A percentile compares a stretch with the other conserved stretches of the same genome.
Conservation (phyloP, 2,888 invertebrate genomes). For the Eurois occulta region DNA sequence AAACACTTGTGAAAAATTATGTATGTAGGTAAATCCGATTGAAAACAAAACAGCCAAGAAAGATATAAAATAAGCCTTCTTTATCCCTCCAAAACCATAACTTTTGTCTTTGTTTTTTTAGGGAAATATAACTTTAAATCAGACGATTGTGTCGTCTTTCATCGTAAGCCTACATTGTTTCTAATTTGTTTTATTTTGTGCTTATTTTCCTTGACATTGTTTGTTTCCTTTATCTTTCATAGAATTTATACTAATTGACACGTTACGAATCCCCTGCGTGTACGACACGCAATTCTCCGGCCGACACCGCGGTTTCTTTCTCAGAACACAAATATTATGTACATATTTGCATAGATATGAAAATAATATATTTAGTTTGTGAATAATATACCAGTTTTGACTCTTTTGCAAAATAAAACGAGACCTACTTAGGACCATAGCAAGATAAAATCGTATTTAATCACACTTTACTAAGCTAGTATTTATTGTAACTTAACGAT, state of each 20-base stretch:
- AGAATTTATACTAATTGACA: conserved; percentile 57
- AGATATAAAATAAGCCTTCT: background rate
- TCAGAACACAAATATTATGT: conserved; percentile 34
- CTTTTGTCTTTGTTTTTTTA: background rate
- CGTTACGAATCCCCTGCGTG: conserved; percentile 53
- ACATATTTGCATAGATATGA: conserved; percentile 54
- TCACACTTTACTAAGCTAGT: background rate
- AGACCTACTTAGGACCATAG: background rate
- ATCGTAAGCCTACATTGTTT: background rate
- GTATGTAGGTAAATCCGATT: background rate
- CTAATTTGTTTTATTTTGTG: conserved; percentile 26
- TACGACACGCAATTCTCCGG: conserved; percentile 34
- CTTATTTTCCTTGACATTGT: conserved; percentile 39
- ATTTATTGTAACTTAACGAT: background rate
- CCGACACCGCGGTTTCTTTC: conserved; percentile 14
- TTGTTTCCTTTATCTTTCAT: conserved; percentile 41
- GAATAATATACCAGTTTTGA: conserved; percentile 10
- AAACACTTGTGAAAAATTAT: background rate
- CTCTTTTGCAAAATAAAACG: conserved; percentile 14
- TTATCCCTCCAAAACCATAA: conserved; percentile 2
- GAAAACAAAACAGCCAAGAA: background rate
- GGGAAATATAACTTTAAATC: conserved; percentile 27
- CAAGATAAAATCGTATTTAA: background rate
- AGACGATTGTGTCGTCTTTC: background rate
- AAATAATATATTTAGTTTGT: conserved; percentile 22